Evolutionary conservation across 1,140 invertebrate species (phyloP).

Genomic region (Plectrocnemia conspersa): DNA sequence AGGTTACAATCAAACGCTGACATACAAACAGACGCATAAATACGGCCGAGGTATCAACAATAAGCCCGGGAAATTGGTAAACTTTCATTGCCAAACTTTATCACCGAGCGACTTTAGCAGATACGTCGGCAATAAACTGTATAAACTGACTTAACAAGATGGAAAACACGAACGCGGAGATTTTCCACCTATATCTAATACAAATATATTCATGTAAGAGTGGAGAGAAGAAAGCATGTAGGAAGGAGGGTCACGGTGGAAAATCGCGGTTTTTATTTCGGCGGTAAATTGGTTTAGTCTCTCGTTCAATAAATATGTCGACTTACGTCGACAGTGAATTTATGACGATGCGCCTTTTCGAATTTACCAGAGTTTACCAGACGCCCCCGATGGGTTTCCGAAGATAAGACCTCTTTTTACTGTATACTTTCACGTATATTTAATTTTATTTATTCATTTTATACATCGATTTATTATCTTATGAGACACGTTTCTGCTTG

Average conservation of each 20-base stretch:
- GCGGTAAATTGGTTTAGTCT: slow-evolving; percentile 14
- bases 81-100: slow-evolving; percentile 32
- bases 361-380: no score
- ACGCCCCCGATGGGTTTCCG: no score
- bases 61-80: slow-evolving; percentile 27
- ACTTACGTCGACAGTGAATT: slow-evolving; percentile 16
- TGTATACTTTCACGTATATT: no score
- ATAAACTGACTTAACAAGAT: slow-evolving; percentile 28
- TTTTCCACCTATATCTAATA: slow-evolving; percentile 10
- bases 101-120: slow-evolving; percentile 20
- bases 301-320: slow-evolving; percentile 19
- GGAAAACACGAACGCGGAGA: slow-evolving; percentile 16
- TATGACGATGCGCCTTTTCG: slow-evolving; percentile 13
- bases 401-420: no score
- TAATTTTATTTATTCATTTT: no score
- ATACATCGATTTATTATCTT: no score
- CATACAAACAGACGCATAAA: slow-evolving; percentile 6
- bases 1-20: no score
- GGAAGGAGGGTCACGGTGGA: slow-evolving; percentile 5
- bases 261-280: no score
- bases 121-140: slow-evolving; percentile 29
- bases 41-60: slow-evolving; percentile 10
- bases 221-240: not conserved
- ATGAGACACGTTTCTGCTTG: no score
- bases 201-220: slow-evolving; percentile 13